A percentile compares a stretch with the other conserved stretches of the same genome.
phyloP scores from a whole-genome alignment of 2,797 vertebrate species.

The Notoglanidium macrostoma region DNA sequence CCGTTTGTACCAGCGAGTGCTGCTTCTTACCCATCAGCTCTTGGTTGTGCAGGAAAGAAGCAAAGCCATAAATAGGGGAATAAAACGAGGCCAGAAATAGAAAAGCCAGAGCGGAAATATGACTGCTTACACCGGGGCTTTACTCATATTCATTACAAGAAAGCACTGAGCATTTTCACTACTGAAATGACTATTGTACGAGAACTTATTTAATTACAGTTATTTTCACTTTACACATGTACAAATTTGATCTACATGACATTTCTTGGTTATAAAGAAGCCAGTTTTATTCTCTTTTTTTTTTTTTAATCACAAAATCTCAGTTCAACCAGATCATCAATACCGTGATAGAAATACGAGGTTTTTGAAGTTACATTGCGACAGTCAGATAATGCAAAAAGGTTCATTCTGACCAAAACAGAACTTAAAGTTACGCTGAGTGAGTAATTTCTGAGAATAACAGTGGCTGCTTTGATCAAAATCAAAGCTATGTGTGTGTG shows the following conservation, averaged over 20 bases:
- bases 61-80: constrained; percentile 24
- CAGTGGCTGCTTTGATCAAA: constrained; percentile 25
- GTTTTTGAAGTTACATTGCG: not conserved
- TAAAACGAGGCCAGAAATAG: constrained; percentile 35
- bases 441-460: constrained; percentile 27
- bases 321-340: not conserved
- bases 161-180: constrained; percentile 31
- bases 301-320: not conserved
- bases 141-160: constrained; percentile 40
- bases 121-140: constrained; percentile 27
- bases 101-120: constrained; percentile 33
- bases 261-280: not conserved
- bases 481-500: not conserved
- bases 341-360: not conserved
- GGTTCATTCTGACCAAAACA: not conserved
- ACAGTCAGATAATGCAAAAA: not conserved
- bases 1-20: not conserved
- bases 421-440: not conserved
- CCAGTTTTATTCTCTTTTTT: not conserved
- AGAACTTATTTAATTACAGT: constrained; percentile 14
- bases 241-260: not conserved
- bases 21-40: constrained; percentile 1
- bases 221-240: not conserved
- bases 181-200: constrained; percentile 23
- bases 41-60: not conserved